Evolutionary conservation across 2,888 invertebrate genomes (phyloP).

Genomic region (Tolmerus cingulatus): DNA sequence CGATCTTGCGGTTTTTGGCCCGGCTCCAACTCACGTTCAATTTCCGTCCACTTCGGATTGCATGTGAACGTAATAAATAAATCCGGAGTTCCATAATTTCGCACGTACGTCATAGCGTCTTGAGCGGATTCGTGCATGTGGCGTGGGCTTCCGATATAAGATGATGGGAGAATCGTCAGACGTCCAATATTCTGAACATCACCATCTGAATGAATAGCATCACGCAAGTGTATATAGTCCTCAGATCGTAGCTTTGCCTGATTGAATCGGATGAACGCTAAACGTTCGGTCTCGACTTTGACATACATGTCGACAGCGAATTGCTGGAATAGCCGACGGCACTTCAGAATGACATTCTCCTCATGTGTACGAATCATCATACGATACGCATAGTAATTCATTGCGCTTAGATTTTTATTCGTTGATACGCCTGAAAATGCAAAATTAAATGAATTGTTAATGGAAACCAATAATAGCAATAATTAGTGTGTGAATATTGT

Average conservation of each 20-base stretch:
- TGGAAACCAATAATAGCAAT: constrained; percentile 45
- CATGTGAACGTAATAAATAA: background rate
- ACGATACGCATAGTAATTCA: constrained; percentile 35
- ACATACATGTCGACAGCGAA: constrained; percentile 34
- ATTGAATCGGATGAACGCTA: constrained; percentile 20
- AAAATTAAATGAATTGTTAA: constrained; percentile 42
- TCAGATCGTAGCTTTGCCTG: background rate
- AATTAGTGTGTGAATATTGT: constrained; percentile 3
- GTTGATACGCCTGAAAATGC: constrained; percentile 41
- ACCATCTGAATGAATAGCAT: background rate
- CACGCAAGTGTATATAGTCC: constrained; percentile 12
- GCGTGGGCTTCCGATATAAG: constrained; percentile 43
- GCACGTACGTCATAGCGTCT: too few relatives aligned
- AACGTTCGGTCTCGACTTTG: constrained; percentile 36
- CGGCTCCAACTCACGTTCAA: background rate
- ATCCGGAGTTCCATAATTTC: too few relatives aligned
- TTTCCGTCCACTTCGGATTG: background rate
- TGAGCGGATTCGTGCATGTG: background rate
- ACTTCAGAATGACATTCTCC: constrained; percentile 36
- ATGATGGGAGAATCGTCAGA: constrained; percentile 42
- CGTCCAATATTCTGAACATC: background rate
- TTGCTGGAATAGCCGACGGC: background rate
- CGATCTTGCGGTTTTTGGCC: background rate
- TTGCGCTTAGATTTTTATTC: constrained; percentile 3
- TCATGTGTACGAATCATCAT: constrained; percentile 28